Evolutionary conservation across 2,888 invertebrate genomes (phyloP), one percentile per base, ranked within the genome.

Genomic region (Stratiomys singularior): DNA sequence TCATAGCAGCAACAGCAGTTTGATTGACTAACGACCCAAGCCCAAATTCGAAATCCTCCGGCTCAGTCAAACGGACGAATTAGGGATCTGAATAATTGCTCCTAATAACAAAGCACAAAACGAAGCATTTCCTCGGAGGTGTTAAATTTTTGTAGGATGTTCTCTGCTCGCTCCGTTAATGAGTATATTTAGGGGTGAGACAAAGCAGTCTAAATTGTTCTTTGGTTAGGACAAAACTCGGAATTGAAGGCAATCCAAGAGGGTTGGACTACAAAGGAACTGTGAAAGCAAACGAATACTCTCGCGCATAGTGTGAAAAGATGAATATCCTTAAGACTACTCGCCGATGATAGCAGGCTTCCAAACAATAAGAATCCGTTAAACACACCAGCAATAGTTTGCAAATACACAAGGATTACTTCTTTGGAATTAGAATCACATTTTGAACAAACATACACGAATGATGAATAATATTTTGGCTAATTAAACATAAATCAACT

Each of bases 1-100:
- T 28, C 30, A 64, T 28, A 60, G 11, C 25, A 60, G 21, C 64
- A 64, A 64, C 64, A 69, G 30, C 25, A 46, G 30, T 47, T 69
- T 47, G 69, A 69, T 69, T n/a, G 69, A 46, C 69, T 69, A 69
- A 69, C 69, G 69, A 69, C 69, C 47, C 15, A 15, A 47, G 23
- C 25, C 60, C 60, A 60, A 23, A 60, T 4, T 23, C 15, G 66
- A 66, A 66, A n/a, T 30, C 37, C 21, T 66, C 2, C 63, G 9
- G 27, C 2, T 27, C 44, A 4, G 5, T 2, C 60, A 23, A 69
- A 69, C 5, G 23, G 21, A 37, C 37, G 15, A 47, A 69, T 46
- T 69, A 46, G 25, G 47, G 30, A 9, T 21, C n/a, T 23, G 69
- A 46, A 69, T 69, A 69, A 69, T 69, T 69, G 47, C 47, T 46